Evolutionary conservation across 2,888 invertebrate species (phyloP), one percentile per base, ranked within the genome.

Genomic region (Pegoplata infirma): DNA sequence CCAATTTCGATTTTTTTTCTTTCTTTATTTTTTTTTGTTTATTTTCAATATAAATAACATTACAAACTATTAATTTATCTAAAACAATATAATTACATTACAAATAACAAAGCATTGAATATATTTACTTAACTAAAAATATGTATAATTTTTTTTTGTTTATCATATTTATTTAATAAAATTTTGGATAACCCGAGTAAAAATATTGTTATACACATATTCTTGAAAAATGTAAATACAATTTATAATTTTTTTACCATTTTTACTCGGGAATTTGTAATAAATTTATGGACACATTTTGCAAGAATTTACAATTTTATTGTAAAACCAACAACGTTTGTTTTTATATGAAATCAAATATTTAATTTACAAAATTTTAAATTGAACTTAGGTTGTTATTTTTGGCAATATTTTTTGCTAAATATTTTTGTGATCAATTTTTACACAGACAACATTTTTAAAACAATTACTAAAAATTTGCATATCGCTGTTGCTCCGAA

Each of bases 11-110:
- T 23, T 10, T 32, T 32, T 32, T 32, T 32, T 1, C 8, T 76
- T 72, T 47, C 63, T 67, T 67, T 55, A 61, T 72, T 71, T 59
- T 21, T 67, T 71, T 19, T 53, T 63, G 32, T 63, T 46, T n/a
- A n/a, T n/a, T 63, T 21, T 58, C 46, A 64, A 71, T 77, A 79
- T 75, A 75, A 79, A 79, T 79, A 59, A 74, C 69, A 74, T 79
- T 79, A 79, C 46, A 61, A 32, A 74, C 71, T 79, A 74, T 58
- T 64, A 71, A 79, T 61, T 46, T 74, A 74, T 71, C 78, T 69
- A 79, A 61, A 40, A 46, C 47, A 61, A 46, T 46, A n/a, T n/a
- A 25, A 25, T 46, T 59, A 59, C 58, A 55, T 55, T 56, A 58
- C 46, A 61, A 23, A 47, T 46, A 61, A 61, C 59, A 61, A 61